Percentiles rank a stretch among this genome's conserved stretches.
Conservation (phyloP, 2,797 vertebrate genomes). For the Channallabes apus region DNA sequence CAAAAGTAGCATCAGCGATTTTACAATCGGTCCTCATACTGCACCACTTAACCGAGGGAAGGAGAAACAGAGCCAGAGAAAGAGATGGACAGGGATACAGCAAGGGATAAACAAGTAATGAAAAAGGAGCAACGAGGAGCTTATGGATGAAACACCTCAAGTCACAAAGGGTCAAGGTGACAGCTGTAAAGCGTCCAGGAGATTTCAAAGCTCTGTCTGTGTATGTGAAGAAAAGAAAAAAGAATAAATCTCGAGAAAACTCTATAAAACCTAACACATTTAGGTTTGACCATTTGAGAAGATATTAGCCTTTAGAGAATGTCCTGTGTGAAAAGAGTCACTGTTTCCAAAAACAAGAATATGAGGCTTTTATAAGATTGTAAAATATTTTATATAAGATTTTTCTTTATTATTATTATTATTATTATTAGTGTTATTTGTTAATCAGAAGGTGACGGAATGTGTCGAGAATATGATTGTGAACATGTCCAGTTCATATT, state of each 20-base stretch:
- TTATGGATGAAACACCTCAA: neutral
- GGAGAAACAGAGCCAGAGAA: neutral
- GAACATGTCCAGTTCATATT: no score
- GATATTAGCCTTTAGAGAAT: neutral
- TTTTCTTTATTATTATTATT: no score
- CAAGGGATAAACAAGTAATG: constrained; percentile 13
- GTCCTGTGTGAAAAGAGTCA: no score
- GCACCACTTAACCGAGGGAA: neutral
- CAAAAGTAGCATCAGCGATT: neutral
- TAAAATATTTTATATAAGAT: no score
- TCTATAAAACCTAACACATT: neutral
- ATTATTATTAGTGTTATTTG: no score
- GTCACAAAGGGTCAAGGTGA: neutral
- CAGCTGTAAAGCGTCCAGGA: neutral
- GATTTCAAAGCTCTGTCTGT: neutral
- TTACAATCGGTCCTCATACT: neutral
- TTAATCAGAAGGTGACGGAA: no score
- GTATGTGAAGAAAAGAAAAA: neutral
- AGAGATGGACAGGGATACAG: neutral
- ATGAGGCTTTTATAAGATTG: no score
- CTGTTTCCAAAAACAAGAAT: no score
- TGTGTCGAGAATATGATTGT: no score
- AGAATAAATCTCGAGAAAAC: neutral
- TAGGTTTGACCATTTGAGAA: neutral
- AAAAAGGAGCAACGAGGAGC: neutral